A percentile compares a stretch with the other conserved stretches of the same genome.
Evolutionary conservation across 2,797 vertebrate genomes (phyloP).

Genomic region (Acanthurus leucopareius): DNA sequence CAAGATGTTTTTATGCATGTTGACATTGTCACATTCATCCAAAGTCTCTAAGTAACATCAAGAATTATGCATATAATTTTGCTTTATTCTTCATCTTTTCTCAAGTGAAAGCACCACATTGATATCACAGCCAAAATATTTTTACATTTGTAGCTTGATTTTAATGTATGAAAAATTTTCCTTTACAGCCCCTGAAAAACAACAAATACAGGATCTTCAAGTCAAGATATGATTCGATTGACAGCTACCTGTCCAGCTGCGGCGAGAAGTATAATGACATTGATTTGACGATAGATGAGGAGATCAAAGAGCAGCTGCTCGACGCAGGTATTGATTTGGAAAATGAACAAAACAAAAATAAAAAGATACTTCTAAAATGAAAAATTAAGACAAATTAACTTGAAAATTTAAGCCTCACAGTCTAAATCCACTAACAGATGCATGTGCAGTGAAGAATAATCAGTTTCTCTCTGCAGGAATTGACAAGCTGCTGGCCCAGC

Average conservation of each 20-base stretch:
- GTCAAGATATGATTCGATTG: slow-evolving; percentile 98
- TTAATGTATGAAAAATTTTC: not conserved
- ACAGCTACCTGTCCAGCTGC: slow-evolving; percentile 97
- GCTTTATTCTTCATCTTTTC: no score
- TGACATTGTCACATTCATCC: not conserved
- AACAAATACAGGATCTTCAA: slow-evolving; percentile 96
- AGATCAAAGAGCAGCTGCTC: slow-evolving; percentile 93
- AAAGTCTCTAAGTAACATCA: not conserved
- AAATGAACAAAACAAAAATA: not conserved
- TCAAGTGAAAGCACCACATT: not conserved
- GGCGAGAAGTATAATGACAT: slow-evolving; percentile 99
- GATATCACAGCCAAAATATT: not conserved
- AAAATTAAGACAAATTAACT: not conserved
- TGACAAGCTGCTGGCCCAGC: slow-evolving; percentile 96
- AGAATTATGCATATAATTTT: no score
- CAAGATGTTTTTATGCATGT: not conserved
- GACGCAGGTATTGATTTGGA: slow-evolving; percentile 86
- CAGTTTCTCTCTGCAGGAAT: slow-evolving; percentile 87
- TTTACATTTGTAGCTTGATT: not conserved
- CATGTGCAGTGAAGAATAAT: not conserved
- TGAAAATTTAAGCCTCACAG: not conserved
- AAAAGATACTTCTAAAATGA: not conserved
- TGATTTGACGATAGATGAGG: slow-evolving; percentile 94
- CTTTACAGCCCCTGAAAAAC: slow-evolving; percentile 93
- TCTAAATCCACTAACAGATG: not conserved